Conservation (phyloP, 2,113 vertebrate genomes). For the Nothobranchius furzeri region DNA sequence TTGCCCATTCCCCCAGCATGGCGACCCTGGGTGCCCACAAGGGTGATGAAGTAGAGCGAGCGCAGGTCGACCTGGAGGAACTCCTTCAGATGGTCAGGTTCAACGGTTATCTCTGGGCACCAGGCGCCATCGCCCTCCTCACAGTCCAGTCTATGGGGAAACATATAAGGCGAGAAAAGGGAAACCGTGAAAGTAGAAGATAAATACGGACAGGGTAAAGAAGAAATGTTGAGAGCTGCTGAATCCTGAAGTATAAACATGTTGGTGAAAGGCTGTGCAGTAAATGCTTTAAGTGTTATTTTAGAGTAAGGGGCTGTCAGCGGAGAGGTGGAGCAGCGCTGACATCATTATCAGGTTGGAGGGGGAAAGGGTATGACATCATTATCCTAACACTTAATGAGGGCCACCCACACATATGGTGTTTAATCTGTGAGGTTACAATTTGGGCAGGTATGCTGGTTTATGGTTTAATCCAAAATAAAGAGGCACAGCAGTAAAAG, state of each 20-base stretch:
- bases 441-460: constrained; percentile 4
- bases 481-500: constrained; percentile 39
- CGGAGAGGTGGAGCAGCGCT: constrained; percentile 17
- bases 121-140: constrained; percentile 96
- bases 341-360: constrained; percentile 46
- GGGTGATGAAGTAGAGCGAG: constrained; percentile 92
- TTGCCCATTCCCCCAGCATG: constrained; percentile 94
- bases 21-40: constrained; percentile 96
- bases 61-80: constrained; percentile 95
- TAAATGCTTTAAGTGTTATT: constrained; percentile 66
- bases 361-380: constrained; percentile 51
- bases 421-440: constrained; percentile 36
- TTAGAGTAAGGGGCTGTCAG: constrained; percentile 49
- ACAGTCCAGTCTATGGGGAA: constrained; percentile 83
- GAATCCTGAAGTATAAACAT: constrained; percentile 50
- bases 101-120: constrained; percentile 90
- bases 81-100: constrained; percentile 91
- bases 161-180: neutral
- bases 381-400: constrained; percentile 53
- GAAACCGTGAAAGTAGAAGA: neutral
- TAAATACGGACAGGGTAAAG: neutral
- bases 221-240: constrained; percentile 30
- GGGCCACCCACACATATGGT: constrained; percentile 57
- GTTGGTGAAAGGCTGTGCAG: constrained; percentile 19
- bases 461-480: constrained; percentile 54